A percentile compares a stretch with the other conserved stretches of the same genome.
Evolutionary conservation across 2,888 invertebrate genomes (phyloP).

Genomic region (Alloscopus bannaensis): DNA sequence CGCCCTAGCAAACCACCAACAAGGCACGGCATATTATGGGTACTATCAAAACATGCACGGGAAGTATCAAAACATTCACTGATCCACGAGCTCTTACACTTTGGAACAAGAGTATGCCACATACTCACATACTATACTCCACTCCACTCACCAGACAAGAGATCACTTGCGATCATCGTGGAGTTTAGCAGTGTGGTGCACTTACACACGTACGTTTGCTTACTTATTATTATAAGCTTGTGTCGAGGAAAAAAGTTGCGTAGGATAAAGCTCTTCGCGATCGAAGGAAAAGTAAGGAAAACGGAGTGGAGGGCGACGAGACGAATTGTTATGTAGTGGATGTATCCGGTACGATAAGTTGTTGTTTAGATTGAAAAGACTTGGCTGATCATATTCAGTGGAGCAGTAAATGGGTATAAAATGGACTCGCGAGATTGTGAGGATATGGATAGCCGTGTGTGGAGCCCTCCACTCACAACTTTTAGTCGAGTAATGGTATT

Average conservation of each 20-base stretch:
- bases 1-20: not conserved
- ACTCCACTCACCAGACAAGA: conserved; percentile 24
- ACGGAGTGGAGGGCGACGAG: conserved; percentile 44
- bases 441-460: not conserved
- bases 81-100: too few species aligned
- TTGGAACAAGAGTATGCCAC: too few species aligned
- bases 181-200: conserved; percentile 30
- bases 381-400: conserved; percentile 66
- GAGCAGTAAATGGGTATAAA: conserved; percentile 66
- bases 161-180: conserved; percentile 58
- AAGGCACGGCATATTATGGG: conserved; percentile 19
- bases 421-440: conserved; percentile 51
- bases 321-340: conserved; percentile 60
- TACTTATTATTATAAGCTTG: conserved; percentile 4
- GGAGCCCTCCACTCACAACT: not conserved
- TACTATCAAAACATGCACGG: not conserved
- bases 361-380: conserved; percentile 64
- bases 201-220: conserved; percentile 33
- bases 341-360: conserved; percentile 61
- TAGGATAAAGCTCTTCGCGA: too few species aligned
- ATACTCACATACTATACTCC: too few species aligned
- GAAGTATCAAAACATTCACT: conserved; percentile 54
- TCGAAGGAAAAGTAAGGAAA: conserved; percentile 38
- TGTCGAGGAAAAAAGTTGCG: conserved; percentile 35
- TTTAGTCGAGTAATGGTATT: too few species aligned